These are phyloP conservation scores for Portunus trituberculatus DNA, from an alignment of 1,140 invertebrate genomes.

Conservation along the genomic window DNA sequence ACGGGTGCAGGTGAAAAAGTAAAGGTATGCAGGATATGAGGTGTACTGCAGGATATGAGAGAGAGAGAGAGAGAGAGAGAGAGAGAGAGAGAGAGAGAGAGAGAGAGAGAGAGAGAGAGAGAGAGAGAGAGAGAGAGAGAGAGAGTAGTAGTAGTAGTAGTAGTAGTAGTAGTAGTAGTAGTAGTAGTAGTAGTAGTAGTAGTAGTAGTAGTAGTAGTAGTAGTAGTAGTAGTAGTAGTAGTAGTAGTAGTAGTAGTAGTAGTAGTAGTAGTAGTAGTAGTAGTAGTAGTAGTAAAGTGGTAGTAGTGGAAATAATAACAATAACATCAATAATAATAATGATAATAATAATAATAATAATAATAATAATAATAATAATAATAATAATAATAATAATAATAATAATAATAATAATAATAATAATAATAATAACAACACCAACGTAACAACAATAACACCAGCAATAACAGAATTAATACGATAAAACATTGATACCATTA, in stretches of 20 bases:
- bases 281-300: neutral
- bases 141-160: neutral
- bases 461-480: no score
- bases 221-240: neutral
- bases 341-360: neutral
- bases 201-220: neutral
- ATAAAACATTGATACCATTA: no score
- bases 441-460: no score
- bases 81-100: neutral
- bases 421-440: no score
- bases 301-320: neutral
- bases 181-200: slow-evolving; percentile 16
- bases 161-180: neutral
- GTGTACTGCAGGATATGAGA: neutral
- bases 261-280: slow-evolving; percentile 16
- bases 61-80: neutral
- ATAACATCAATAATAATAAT: neutral
- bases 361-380: neutral
- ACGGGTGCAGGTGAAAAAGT: neutral
- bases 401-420: no score
- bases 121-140: neutral
- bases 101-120: slow-evolving; percentile 18
- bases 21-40: neutral
- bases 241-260: neutral
- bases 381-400: no score